Conservation (phyloP, 2,888 invertebrate species). For the Chrysomela aeneicollis region DNA sequence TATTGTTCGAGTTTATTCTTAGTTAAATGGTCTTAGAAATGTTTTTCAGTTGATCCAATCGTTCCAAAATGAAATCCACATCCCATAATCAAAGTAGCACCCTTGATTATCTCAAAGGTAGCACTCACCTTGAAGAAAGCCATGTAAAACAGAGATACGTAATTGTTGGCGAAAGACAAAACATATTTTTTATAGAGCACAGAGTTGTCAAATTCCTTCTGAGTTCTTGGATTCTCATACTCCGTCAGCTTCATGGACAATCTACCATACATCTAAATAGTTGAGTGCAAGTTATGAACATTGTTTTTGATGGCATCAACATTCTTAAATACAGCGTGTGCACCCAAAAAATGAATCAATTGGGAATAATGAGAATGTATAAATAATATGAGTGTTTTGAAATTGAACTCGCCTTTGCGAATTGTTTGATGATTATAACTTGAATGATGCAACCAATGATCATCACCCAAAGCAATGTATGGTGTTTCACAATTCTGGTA, state of each 20-base stretch:
- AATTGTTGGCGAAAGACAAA: constrained; percentile 54
- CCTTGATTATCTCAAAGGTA: no score
- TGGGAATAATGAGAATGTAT: no score
- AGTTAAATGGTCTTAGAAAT: no score
- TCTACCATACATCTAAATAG: constrained; percentile 49
- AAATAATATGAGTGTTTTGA: no score
- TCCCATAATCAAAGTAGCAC: no score
- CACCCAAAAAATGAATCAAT: no score
- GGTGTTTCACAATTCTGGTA: constrained; percentile 13
- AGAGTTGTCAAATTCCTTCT: constrained; percentile 53
- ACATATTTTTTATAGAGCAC: constrained; percentile 55
- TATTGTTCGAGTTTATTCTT: no score
- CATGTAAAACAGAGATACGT: constrained; percentile 52
- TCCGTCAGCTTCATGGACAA: constrained; percentile 52
- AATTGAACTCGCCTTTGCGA: constrained; percentile 44
- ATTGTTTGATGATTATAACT: constrained; percentile 48
- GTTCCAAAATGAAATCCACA: no score
- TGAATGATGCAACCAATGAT: constrained; percentile 40
- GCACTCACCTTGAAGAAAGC: constrained; percentile 55
- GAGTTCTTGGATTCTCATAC: constrained; percentile 57
- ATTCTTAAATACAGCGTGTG: no score
- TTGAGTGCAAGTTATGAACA: constrained; percentile 12
- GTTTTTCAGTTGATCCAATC: no score
- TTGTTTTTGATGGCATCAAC: no score
- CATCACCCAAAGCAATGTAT: constrained; percentile 34